Percentiles rank a stretch among this genome's conserved stretches.
Evolutionary conservation across 1,140 invertebrate species (phyloP).

Genomic region (Atta texana): DNA sequence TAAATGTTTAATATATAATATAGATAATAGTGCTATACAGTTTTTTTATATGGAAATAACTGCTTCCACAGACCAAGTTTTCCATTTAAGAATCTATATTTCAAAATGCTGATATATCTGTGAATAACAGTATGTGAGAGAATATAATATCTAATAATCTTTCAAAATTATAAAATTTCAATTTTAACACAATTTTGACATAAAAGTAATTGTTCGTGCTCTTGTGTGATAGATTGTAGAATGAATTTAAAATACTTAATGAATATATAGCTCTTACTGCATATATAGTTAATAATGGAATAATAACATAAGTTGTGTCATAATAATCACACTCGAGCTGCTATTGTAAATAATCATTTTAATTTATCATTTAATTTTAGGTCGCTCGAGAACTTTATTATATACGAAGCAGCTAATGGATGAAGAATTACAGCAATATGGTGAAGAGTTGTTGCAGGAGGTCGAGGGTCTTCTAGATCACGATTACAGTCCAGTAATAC

Average conservation of each 20-base stretch:
- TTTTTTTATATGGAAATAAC: no score
- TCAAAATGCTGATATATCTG: no score
- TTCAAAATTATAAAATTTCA: no score
- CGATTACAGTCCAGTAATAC: constrained; percentile 83
- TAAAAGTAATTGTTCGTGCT: no score
- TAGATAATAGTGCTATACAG: no score
- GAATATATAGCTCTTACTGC: neutral
- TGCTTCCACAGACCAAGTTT: no score
- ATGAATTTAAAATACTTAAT: neutral
- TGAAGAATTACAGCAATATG: constrained; percentile 84
- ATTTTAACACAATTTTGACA: no score
- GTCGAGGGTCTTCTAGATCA: constrained; percentile 83
- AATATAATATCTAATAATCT: no score
- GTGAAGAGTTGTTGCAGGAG: constrained; percentile 82
- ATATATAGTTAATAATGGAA: neutral
- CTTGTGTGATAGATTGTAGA: neutral
- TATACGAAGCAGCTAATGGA: constrained; percentile 83
- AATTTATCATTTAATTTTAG: constrained; percentile 70
- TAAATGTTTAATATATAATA: no score
- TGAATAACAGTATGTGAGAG: no score
- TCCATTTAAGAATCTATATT: no score
- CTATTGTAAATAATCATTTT: constrained; percentile 30
- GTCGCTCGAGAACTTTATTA: constrained; percentile 84
- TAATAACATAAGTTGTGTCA: neutral
- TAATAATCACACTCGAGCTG: neutral